Conservation (phyloP, 2,888 invertebrate species). For the Drosophila engyochracea region DNA sequence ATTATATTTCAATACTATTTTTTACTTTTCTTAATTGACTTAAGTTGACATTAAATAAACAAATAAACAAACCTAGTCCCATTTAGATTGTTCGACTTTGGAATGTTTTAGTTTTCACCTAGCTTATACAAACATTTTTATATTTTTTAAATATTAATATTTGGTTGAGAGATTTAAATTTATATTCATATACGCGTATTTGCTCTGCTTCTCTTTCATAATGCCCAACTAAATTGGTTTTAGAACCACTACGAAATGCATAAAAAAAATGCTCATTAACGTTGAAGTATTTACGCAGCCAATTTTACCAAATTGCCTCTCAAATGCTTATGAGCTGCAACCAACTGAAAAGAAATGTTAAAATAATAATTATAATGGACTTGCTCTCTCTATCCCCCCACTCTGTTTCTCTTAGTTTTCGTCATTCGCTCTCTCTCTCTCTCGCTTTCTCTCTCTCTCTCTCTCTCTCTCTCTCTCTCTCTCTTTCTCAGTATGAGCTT, state of each 20-base stretch:
- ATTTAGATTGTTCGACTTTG: too few species aligned
- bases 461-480: not conserved
- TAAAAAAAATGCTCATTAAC: not conserved
- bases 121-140: too few species aligned
- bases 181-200: not conserved
- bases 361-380: slow-evolving; percentile 33
- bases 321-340: slow-evolving; percentile 1
- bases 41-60: not conserved
- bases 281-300: slow-evolving; percentile 13
- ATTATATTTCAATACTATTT: not conserved
- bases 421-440: too few species aligned
- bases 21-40: not conserved
- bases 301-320: slow-evolving; percentile 12
- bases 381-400: not conserved
- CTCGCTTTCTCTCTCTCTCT: too few species aligned
- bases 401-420: not conserved
- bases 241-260: not conserved
- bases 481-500: not conserved
- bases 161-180: not conserved
- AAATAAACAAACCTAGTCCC: not conserved
- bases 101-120: too few species aligned
- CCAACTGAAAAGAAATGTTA: slow-evolving; percentile 4
- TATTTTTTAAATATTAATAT: not conserved
- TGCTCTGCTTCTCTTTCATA: not conserved
- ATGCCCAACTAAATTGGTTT: not conserved